Base-by-base conservation (phyloP, 2,888 invertebrate species). In the Deilephila elpenor region DNA sequence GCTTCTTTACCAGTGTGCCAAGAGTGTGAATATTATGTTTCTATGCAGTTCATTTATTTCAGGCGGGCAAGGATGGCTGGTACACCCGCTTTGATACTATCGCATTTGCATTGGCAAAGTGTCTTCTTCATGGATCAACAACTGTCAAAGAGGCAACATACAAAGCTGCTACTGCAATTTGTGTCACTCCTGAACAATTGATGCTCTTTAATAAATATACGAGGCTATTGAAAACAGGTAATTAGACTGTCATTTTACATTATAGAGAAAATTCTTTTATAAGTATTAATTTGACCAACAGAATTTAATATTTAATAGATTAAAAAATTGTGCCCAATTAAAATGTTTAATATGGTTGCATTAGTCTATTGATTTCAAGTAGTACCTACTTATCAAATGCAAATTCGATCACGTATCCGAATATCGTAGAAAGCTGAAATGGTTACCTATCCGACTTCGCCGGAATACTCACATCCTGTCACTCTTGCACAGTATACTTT, bases 31-130 rank as follows among this genome's bases (percentile, higher is more conserved):
- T 61, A 20, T 62, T 17, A 2, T 19, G 32, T 19, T 34, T 64
- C 32, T 29, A n/a, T 53, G 61, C 14, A 51, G 25, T 64, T 53
- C 59, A 53, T 61, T n/a, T 25, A 71, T 86, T 86, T 76, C 79
- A 95, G 95, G 93, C 94, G 72, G 93, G 91, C 77, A 90, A 93
- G 81, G 93, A 93, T 79, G 92, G 93, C 5, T 93, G 91, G 86
- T 93, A 93, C 76, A 95, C 95, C 20, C 90, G 95, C 76, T 95
- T 93, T 77, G 96, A 95, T 75, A 95, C 96, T 17, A 89, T 96
- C n/a, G 92, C 96, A 67, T 96, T 96, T 89, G 96, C 96, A 19
- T 86, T 97, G 70, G 96, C 96, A 1, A 93, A 96, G 82, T 96
- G 96, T 82, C 91, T 96, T 2, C 78, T 80, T 86, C 87, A 87